Evolutionary conservation across 2,888 invertebrate species (phyloP), one percentile per base, ranked within the genome.

Genomic region (Dione vanillae): DNA sequence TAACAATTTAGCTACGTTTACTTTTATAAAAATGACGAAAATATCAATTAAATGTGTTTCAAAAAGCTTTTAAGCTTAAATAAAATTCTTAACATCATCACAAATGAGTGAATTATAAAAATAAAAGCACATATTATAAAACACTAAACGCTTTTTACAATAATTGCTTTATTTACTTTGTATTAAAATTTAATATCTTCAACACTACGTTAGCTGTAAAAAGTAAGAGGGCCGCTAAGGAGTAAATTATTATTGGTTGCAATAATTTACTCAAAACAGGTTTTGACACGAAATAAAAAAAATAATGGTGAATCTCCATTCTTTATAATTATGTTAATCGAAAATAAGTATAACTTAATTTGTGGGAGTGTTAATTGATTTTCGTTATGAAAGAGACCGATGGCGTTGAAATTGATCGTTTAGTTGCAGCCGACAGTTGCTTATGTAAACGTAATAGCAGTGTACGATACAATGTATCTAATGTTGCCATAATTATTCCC

Each of bases 291-390:
- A 54, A 43, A 69, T 72, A 45, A 67, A 56, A 67, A 56, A 67
- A 69, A 51, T 51, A 62, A 69, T 72, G 67, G 58, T 58, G 49
- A 54, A 65, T 71, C 59, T 59, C 64, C 49, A 54, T 71, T 69
- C 59, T 41, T 65, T 71, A 61, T 73, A 70, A 75, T 69, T 51
- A 67, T 56, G 61, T 73, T 71, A 69, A 75, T 75, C 71, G 65
- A 52, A 73, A 70, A 59, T n/a, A n/a, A n/a, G n/a, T n/a, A 43
- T 52, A 64, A 65, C 47, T 65, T 72, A 74, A 74, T 70, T 65
- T 72, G 72, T 65, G 62, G 70, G 68, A 65, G 71, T 71, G 68
- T 71, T 69, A 68, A 74, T 75, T 75, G 61, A 74, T 59, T 67
- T 54, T 66, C n/a, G 72, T 67, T 61, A 61, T 61, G 45, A 61